phyloP scores from a whole-genome alignment of 2,888 invertebrate genomes.

The Mythimna impura region DNA sequence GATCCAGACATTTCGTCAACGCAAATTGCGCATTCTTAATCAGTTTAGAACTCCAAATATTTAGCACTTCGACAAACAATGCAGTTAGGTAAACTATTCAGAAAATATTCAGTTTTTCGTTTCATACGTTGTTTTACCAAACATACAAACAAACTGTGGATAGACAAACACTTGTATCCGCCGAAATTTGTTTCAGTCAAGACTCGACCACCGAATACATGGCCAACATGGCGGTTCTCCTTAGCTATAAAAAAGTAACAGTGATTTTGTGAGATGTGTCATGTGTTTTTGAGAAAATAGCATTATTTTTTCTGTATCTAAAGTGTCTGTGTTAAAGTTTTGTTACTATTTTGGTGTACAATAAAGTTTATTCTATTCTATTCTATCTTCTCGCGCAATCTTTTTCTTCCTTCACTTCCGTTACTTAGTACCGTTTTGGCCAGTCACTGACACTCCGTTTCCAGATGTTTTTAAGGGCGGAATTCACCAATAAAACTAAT shows the following conservation, averaged over 20 bases:
- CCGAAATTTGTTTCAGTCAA: conserved; percentile 24
- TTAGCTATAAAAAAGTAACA: conserved; percentile 59
- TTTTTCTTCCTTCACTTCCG: neutral
- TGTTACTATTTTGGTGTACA: too few relatives aligned
- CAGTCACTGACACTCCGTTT: neutral
- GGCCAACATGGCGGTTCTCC: conserved; percentile 52
- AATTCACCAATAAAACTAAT: too few relatives aligned
- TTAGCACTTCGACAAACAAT: conserved; percentile 22
- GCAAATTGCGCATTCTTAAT: neutral
- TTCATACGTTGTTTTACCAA: conserved; percentile 50
- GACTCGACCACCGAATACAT: conserved; percentile 26
- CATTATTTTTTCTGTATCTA: too few relatives aligned
- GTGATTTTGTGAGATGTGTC: conserved; percentile 25
- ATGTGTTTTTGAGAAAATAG: conserved; percentile 10
- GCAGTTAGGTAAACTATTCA: conserved; percentile 34
- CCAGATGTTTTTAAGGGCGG: too few relatives aligned
- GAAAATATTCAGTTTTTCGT: conserved; percentile 37
- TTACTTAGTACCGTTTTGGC: neutral
- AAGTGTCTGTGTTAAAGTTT: too few relatives aligned
- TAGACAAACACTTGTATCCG: conserved; percentile 50
- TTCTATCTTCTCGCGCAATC: too few relatives aligned
- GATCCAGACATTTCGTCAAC: neutral
- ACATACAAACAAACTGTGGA: conserved; percentile 35
- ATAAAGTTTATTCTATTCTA: too few relatives aligned
- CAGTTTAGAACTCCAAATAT: conserved; percentile 26